These are phyloP conservation scores for Drosophila falleni DNA, from an alignment of 2,888 invertebrate genomes.

Conservation along the genomic window DNA sequence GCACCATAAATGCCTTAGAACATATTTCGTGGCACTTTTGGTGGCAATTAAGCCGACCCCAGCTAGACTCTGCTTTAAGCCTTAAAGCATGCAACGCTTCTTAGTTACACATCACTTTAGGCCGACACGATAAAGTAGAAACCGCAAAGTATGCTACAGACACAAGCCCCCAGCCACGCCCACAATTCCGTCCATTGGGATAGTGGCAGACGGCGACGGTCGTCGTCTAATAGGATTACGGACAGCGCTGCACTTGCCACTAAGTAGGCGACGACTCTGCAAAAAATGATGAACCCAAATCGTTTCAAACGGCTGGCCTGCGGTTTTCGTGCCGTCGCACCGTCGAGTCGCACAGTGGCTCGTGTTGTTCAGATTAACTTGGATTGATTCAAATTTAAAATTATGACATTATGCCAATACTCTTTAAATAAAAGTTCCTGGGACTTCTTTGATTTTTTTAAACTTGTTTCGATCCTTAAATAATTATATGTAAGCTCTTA, in stretches of 20 bases:
- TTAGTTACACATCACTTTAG: constrained; percentile 40
- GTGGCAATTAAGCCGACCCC: constrained; percentile 30
- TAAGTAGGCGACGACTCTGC: constrained; percentile 47
- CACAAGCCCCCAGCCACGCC: constrained; percentile 15
- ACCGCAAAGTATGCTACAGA: constrained; percentile 66
- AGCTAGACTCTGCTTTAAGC: constrained; percentile 29
- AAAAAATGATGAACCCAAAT: constrained; percentile 58
- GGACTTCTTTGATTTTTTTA: too few relatives aligned
- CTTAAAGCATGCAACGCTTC: constrained; percentile 41
- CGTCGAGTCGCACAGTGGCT: neutral
- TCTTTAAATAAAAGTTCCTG: too few relatives aligned
- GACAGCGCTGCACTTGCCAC: constrained; percentile 48
- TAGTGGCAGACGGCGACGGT: constrained; percentile 15
- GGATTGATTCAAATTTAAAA: neutral
- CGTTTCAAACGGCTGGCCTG: constrained; percentile 58
- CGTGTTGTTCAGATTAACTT: neutral
- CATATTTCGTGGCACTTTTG: constrained; percentile 1
- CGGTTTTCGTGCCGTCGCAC: constrained; percentile 49
- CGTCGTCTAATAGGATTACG: constrained; percentile 73
- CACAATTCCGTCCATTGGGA: neutral
- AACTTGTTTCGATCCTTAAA: too few relatives aligned
- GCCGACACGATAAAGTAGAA: constrained; percentile 47
- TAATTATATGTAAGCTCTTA: too few relatives aligned
- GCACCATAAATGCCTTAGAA: neutral
- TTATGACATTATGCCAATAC: too few relatives aligned